These are phyloP conservation scores for Nymphalis c-album DNA, from an alignment of 2,888 invertebrate species.

Conservation along the genomic window DNA sequence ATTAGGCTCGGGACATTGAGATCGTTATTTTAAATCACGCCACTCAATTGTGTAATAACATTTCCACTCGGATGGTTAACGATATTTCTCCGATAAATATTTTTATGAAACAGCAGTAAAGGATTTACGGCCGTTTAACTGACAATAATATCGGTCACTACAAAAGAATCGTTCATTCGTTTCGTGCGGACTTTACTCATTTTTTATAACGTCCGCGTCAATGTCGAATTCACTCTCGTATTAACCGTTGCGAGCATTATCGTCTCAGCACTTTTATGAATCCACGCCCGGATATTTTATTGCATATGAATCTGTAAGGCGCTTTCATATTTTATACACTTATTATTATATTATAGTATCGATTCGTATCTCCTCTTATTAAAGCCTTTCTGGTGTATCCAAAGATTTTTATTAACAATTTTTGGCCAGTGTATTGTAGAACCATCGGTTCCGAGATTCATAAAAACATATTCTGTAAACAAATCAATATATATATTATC, in stretches of 20 bases:
- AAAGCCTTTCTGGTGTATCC: not conserved
- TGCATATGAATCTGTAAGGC: conserved; percentile 11
- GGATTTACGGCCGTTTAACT: conserved; percentile 30
- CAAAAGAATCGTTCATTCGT: conserved; percentile 27
- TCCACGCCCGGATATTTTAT: conserved; percentile 9
- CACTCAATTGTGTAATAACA: conserved; percentile 31
- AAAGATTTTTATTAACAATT: no score
- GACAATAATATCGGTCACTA: conserved; percentile 25
- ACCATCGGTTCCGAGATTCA: no score
- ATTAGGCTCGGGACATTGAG: conserved; percentile 23
- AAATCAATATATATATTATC: no score
- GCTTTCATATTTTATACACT: not conserved
- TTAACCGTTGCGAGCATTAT: conserved; percentile 15
- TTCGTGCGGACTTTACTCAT: conserved; percentile 21
- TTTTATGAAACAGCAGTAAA: conserved; percentile 30
- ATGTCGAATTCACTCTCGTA: conserved; percentile 25
- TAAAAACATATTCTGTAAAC: no score
- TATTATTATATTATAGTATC: not conserved
- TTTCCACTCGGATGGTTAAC: conserved; percentile 29
- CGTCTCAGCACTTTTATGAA: conserved; percentile 16
- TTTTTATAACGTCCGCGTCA: conserved; percentile 25
- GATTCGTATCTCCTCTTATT: not conserved
- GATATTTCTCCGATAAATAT: conserved; percentile 31
- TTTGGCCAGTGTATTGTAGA: no score
- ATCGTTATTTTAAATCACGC: conserved; percentile 31